Evolutionary conservation across 2,888 invertebrate genomes (phyloP).

Genomic region (Philhelius pedissequus): DNA sequence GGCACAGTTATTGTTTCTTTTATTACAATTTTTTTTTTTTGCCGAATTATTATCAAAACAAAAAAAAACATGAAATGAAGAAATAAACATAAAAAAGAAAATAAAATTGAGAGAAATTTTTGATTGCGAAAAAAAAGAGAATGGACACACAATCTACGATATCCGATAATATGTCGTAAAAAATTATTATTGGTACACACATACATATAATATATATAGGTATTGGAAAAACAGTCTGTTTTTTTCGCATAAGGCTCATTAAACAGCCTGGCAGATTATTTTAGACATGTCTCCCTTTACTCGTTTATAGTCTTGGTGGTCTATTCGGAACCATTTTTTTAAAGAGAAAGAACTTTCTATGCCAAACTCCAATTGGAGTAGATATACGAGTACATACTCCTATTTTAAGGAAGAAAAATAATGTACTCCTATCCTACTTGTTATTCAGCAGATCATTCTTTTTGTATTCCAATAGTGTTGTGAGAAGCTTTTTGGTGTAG

Average conservation of each 20-base stretch:
- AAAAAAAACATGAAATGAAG: conserved; percentile 38
- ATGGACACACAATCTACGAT: conserved; percentile 37
- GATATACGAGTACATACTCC: too few relatives aligned
- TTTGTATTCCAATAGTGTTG: too few relatives aligned
- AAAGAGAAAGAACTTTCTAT: neutral
- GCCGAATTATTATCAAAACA: conserved; percentile 37
- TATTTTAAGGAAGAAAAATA: too few relatives aligned
- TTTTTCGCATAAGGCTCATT: neutral
- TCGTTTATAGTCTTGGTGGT: neutral
- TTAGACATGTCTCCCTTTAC: neutral
- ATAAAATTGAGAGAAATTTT: conserved; percentile 22
- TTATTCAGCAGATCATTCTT: too few relatives aligned
- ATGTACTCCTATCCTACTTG: too few relatives aligned
- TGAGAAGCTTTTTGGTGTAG: too few relatives aligned
- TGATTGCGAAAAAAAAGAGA: conserved; percentile 18
- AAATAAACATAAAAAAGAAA: conserved; percentile 55
- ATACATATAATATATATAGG: too few relatives aligned
- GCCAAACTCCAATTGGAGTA: too few relatives aligned
- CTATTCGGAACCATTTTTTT: neutral
- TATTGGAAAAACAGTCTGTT: neutral
- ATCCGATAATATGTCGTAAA: conserved; percentile 49
- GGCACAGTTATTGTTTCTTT: conserved; percentile 43
- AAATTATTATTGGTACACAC: conserved; percentile 10
- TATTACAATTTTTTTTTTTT: neutral
- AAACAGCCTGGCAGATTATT: neutral